Evolutionary conservation across 2,113 vertebrate species (phyloP), one percentile per base, ranked within the genome.

Genomic region (Mesoclemmys tuberculata): DNA sequence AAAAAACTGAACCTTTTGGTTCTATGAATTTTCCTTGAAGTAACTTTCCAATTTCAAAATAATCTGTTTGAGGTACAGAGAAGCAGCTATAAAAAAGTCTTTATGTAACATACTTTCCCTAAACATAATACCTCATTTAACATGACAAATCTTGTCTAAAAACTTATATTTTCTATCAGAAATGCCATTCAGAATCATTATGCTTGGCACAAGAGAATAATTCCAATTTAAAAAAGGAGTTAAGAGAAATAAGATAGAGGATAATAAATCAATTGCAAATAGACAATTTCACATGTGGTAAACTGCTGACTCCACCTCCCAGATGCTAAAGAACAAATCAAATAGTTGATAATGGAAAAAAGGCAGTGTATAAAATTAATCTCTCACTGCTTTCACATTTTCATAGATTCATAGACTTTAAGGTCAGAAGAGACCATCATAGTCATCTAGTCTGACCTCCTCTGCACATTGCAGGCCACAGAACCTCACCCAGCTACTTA

Each of bases 81-180:
- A 16, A 61, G 51, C 71, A 74, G 61, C 56, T 14, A 82, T 75
- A 46, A 75, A 80, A 64, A 55, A 22, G 24, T 95, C 75, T 55
- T 91, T 91, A 87, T 26, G 56, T 96, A 93, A 58, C 81, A 91
- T 86, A 90, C 74, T 5, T 54, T 83, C n/a, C 89, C 87, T 81
- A 92, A 78, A 56, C 58, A 90, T 56, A 87, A 89, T 13, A 82
- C 64, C 29, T 16, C 82, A 75, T 90, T 75, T 46, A 9, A 96
- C 84, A 92, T 90, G 93, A 94, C 90, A 85, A 1, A 94, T 61
- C 91, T 96, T 82, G 93, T 81, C 93, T 95, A 96, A 94, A 83
- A 14, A 19, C 46, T 80, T 26, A 89, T 82, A 77, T 83, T 82
- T 75, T 77, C 89, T 88, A 86, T 61, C 90, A 91, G 64, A 22